These are phyloP conservation scores for Cheilosia soror DNA, from an alignment of 2,888 invertebrate species.

Conservation along the genomic window DNA sequence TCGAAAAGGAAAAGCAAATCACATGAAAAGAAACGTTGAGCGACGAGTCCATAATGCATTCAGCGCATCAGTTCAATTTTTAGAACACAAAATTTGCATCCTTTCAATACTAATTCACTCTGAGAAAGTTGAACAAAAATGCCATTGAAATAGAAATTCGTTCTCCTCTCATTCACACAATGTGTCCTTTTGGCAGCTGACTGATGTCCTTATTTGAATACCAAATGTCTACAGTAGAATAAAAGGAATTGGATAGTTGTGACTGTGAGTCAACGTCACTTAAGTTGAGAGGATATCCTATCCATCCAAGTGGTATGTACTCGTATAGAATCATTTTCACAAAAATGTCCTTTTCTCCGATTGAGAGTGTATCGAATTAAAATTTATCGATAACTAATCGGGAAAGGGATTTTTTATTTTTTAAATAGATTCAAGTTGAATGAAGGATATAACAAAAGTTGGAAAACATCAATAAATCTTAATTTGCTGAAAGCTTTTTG, in stretches of 20 bases:
- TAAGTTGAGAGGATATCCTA: conserved; percentile 26
- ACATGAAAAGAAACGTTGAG: background rate
- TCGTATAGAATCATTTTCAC: conserved; percentile 49
- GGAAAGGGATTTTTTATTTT: background rate
- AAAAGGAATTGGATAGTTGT: conserved; percentile 2
- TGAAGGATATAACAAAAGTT: conserved; percentile 44
- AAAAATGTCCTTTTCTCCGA: conserved; percentile 33
- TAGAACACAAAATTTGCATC: conserved; percentile 34
- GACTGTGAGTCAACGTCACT: background rate
- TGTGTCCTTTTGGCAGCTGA: conserved; percentile 29
- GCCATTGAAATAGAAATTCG: conserved; percentile 53
- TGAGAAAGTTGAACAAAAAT: conserved; percentile 46
- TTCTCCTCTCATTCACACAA: conserved; percentile 6
- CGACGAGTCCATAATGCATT: conserved; percentile 56
- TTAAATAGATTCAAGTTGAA: conserved; percentile 26
- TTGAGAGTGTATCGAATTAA: conserved; percentile 55
- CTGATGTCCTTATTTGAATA: conserved; percentile 67
- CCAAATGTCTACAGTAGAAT: conserved; percentile 26
- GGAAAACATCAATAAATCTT: conserved; percentile 60
- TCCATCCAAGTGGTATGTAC: conserved; percentile 34
- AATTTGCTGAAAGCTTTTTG: conserved; percentile 67
- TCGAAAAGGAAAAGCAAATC: background rate
- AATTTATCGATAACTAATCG: conserved; percentile 40
- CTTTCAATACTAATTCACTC: conserved; percentile 59
- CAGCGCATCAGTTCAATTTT: conserved; percentile 7